Evolutionary conservation across 1,140 invertebrate species (phyloP).

Genomic region (Druon quercuslanigerum): DNA sequence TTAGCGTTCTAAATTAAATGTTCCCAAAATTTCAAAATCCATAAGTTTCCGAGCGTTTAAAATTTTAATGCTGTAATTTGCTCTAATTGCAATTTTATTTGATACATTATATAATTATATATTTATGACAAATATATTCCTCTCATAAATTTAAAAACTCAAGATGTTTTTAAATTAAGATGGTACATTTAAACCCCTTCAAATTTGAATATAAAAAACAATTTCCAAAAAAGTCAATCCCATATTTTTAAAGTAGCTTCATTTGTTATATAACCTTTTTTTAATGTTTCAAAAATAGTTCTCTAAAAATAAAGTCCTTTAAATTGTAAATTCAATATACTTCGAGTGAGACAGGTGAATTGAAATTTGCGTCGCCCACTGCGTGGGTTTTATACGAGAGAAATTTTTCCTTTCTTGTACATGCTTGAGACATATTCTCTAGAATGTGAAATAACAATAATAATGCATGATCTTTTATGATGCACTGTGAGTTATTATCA

Average conservation of each 20-base stretch:
- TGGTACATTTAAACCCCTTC: too few relatives aligned
- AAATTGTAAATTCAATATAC: not conserved
- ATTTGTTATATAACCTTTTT: not conserved
- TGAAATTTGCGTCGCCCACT: conserved; percentile 7
- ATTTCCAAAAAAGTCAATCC: too few relatives aligned
- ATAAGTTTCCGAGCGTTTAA: too few relatives aligned
- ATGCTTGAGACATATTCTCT: not conserved
- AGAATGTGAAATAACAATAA: conserved; percentile 5
- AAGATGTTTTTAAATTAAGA: too few relatives aligned
- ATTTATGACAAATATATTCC: too few relatives aligned
- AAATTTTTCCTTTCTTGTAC: not conserved
- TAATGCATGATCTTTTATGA: not conserved
- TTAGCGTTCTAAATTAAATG: too few relatives aligned
- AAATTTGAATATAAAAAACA: too few relatives aligned
- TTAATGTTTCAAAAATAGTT: not conserved
- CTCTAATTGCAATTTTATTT: too few relatives aligned
- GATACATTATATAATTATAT: too few relatives aligned
- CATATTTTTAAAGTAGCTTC: not conserved
- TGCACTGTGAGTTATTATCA: not conserved
- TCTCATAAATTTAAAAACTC: too few relatives aligned
- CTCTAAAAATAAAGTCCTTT: not conserved
- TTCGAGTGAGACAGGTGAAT: not conserved
- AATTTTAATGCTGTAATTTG: too few relatives aligned
- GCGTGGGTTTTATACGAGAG: not conserved
- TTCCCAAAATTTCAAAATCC: too few relatives aligned